Evolutionary conservation across 92 coral and sea anemone genomes (phyloP), one percentile per base, ranked within the genome.

Genomic region (Scolanthus callimorphus): DNA sequence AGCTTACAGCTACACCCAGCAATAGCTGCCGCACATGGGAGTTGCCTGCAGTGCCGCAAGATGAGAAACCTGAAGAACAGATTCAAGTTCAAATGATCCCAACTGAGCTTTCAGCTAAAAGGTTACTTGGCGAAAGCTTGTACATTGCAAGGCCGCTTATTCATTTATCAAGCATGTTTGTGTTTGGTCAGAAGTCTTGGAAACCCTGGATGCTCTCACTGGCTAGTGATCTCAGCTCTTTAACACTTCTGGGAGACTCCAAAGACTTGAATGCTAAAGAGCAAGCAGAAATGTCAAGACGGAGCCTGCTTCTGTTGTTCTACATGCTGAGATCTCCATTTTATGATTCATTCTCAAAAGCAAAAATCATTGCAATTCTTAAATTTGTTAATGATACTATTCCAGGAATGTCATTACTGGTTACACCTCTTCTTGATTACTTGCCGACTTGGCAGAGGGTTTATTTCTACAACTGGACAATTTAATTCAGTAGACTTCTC

Each of bases 361-460:
- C 62, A 9, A 88, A 66, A 57, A 74, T 92, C 50, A 74, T 92
- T 22, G 67, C 74, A 31, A 43, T 81, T 27, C 62, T 92, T 11
- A 78, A 72, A 44, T 85, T 73, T 37, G 64, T 89, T 29, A 81
- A 69, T 23, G 64, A 65, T 19, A 84, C 82, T 55, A 64, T 92
- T 51, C 98, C 98, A 23, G 91, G 95, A 15, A 34, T 76, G 27
- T 88, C 98, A 1, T 20, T 92, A 30, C 55, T 84, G 13, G 69
- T 92, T 15, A 63, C 44, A 10, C 98, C 98, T n/a, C 59, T 92
- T 20, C 46, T 92, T 34, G 98, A 89, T 25, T 92, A 92, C 59
- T 70, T 92, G 34, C 98, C 98, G 66, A 81, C 89, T 9, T 92
- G 98, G 98, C 98, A 92, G 66, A 88, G 81, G 78, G 88, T 86